These are phyloP conservation scores for Episyrphus balteatus DNA, from an alignment of 1,140 invertebrate species.

Conservation along the genomic window DNA sequence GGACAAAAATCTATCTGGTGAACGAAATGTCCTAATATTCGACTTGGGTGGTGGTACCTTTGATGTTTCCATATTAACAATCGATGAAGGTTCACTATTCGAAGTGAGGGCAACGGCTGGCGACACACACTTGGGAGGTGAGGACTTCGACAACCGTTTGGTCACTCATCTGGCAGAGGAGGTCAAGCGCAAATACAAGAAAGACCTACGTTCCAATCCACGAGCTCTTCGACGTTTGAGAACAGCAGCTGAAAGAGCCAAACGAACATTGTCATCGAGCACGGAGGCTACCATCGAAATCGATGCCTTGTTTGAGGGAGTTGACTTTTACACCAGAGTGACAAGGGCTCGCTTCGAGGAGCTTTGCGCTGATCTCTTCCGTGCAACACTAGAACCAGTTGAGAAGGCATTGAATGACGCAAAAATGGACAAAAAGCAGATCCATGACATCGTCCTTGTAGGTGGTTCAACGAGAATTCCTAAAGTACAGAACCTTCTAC, in stretches of 20 bases:
- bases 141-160: conserved; percentile 70
- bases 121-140: conserved; percentile 61
- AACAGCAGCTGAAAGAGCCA: conserved; percentile 61
- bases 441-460: conserved; percentile 52
- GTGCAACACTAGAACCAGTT: conserved; percentile 54
- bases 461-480: conserved; percentile 54
- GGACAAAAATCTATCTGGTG: conserved; percentile 65
- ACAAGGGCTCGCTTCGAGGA: conserved; percentile 78
- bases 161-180: conserved; percentile 66
- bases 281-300: conserved; percentile 62
- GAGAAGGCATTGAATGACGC: conserved; percentile 65
- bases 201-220: conserved; percentile 62
- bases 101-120: conserved; percentile 69
- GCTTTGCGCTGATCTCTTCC: conserved; percentile 71
- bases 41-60: conserved; percentile 65
- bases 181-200: conserved; percentile 75
- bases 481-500: conserved; percentile 50
- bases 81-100: conserved; percentile 71
- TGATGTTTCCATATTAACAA: conserved; percentile 77
- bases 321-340: conserved; percentile 78
- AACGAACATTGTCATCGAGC: conserved; percentile 53
- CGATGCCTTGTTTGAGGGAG: conserved; percentile 59
- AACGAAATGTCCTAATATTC: conserved; percentile 62
- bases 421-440: conserved; percentile 57
- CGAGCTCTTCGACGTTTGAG: conserved; percentile 63